phyloP scores from a whole-genome alignment of 92 coral and sea anemone genomes.

The Porites rus region DNA sequence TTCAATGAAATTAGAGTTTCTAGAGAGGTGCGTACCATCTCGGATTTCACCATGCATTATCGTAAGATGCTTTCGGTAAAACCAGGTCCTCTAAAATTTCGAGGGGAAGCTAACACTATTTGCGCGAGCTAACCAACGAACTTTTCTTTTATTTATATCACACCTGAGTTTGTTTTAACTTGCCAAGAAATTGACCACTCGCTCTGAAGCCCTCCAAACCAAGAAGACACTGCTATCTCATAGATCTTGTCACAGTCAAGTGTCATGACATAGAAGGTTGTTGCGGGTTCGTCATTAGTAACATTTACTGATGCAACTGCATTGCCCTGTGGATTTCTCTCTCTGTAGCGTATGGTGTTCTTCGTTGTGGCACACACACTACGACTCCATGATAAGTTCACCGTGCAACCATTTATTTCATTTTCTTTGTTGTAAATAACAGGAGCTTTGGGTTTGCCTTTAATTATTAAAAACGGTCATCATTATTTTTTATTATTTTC shows the following conservation, averaged over 20 bases:
- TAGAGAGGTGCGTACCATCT: too few species aligned
- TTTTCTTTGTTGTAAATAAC: not conserved
- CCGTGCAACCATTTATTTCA: not conserved
- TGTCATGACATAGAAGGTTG: not conserved
- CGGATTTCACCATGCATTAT: too few species aligned
- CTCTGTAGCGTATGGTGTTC: not conserved
- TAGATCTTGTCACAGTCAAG: not conserved
- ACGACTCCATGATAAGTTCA: not conserved
- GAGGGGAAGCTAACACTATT: too few species aligned
- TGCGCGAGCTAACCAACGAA: too few species aligned
- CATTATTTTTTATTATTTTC: not conserved
- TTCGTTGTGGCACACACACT: not conserved
- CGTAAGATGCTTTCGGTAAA: too few species aligned
- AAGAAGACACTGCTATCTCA: not conserved
- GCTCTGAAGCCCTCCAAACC: not conserved
- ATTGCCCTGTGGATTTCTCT: not conserved
- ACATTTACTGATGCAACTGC: fast-evolving
- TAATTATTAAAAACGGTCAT: not conserved
- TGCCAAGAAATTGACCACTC: not conserved
- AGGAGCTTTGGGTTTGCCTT: not conserved
- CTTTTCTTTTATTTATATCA: not conserved
- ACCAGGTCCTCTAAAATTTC: too few species aligned
- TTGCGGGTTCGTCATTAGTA: not conserved
- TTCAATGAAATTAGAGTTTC: too few species aligned
- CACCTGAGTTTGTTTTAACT: not conserved